These are phyloP conservation scores for Cryptotis parvus DNA, from an alignment of 2,113 vertebrate species.

Conservation along the genomic window DNA sequence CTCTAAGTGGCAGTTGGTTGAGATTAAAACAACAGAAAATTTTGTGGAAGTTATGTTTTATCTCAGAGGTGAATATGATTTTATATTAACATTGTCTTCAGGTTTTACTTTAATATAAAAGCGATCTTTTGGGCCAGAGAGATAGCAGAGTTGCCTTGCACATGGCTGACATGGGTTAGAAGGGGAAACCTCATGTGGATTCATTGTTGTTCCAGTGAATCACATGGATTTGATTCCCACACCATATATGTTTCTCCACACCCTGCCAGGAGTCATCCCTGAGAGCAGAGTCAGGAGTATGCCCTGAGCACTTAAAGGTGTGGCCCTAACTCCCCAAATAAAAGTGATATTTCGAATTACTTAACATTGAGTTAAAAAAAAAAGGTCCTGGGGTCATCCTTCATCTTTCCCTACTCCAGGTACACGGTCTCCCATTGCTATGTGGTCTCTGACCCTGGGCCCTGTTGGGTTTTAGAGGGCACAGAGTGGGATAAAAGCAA, in stretches of 20 bases:
- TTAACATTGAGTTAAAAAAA: not conserved
- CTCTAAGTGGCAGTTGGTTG: not conserved
- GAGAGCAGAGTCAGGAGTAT: too few relatives aligned
- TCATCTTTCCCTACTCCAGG: not conserved
- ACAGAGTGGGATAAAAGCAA: not conserved
- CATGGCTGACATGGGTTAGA: too few relatives aligned
- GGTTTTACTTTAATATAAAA: conserved; percentile 27
- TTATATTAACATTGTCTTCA: not conserved
- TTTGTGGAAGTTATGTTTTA: conserved; percentile 1
- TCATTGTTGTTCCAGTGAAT: too few relatives aligned
- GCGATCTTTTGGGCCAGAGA: too few relatives aligned
- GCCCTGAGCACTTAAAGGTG: too few relatives aligned
- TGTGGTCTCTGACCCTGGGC: not conserved
- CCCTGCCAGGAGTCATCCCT: too few relatives aligned
- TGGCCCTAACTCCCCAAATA: too few relatives aligned
- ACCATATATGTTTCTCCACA: too few relatives aligned
- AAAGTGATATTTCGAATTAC: conserved; percentile 11
- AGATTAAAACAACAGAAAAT: not conserved
- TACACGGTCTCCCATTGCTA: accelerated
- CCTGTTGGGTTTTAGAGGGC: too few relatives aligned
- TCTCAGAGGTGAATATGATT: conserved; percentile 24
- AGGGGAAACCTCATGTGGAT: too few relatives aligned
- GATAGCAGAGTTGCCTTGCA: too few relatives aligned
- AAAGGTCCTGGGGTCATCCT: not conserved
- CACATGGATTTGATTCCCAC: too few relatives aligned